Conservation (phyloP, 2,888 invertebrate species). For the Microplitis manilae region DNA sequence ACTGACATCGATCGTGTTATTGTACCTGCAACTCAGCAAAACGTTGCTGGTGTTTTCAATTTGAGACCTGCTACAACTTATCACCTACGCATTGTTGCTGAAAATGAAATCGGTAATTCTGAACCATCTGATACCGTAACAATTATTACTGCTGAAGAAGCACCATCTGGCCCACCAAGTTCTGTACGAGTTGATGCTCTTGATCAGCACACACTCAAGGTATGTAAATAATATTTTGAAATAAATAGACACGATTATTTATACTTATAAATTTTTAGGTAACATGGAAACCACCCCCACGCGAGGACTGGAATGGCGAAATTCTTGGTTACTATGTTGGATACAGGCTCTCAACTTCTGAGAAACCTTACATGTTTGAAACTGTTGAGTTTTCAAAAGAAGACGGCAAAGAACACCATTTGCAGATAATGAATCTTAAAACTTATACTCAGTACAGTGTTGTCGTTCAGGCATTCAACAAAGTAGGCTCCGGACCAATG, state of each 20-base stretch:
- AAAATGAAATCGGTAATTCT: conserved; percentile 94
- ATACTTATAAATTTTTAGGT: conserved; percentile 71
- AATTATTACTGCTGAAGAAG: conserved; percentile 96
- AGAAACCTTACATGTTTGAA: conserved; percentile 91
- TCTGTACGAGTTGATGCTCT: conserved; percentile 88
- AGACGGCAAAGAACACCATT: conserved; percentile 91
- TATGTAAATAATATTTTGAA: conserved; percentile 35
- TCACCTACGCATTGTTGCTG: conserved; percentile 92
- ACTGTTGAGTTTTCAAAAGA: conserved; percentile 93
- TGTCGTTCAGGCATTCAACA: conserved; percentile 95
- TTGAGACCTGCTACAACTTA: conserved; percentile 93
- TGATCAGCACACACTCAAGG: conserved; percentile 87
- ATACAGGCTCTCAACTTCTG: conserved; percentile 86
- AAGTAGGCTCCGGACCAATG: conserved; percentile 92
- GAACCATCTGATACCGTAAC: conserved; percentile 93
- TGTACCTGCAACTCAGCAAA: conserved; percentile 88
- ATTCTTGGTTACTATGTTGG: conserved; percentile 93
- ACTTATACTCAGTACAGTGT: conserved; percentile 97
- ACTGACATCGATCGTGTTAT: conserved; percentile 89
- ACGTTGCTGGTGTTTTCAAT: conserved; percentile 91
- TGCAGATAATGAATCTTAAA: conserved; percentile 86
- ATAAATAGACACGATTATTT: neutral
- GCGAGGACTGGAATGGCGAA: conserved; percentile 94
- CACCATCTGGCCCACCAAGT: conserved; percentile 87
- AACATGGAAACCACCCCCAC: conserved; percentile 91